Conservation (phyloP, 2,888 invertebrate species). For the Phengaris alcon region DNA sequence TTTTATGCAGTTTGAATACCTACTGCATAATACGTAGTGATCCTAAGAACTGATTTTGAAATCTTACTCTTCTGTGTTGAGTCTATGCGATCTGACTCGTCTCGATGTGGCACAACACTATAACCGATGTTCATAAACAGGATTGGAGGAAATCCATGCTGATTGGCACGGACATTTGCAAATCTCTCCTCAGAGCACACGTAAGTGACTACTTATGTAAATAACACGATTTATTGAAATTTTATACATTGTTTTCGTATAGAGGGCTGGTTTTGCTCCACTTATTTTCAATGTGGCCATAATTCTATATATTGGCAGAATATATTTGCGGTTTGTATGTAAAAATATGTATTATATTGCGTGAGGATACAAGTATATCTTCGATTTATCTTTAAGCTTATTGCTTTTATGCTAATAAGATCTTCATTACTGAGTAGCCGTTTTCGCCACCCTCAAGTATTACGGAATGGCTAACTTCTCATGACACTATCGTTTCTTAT, state of each 20-base stretch:
- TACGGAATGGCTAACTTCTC: not conserved
- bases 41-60: no score
- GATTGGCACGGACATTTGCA: constrained; percentile 27
- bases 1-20: no score
- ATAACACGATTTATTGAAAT: constrained; percentile 29
- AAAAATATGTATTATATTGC: constrained; percentile 24
- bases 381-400: constrained; percentile 7
- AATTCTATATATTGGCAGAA: constrained; percentile 23
- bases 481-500: not conserved
- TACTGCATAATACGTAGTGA: no score
- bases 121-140: constrained; percentile 14
- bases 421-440: constrained; percentile 1
- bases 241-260: constrained; percentile 31
- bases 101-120: not conserved
- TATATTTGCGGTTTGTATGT: constrained; percentile 23
- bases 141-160: constrained; percentile 20
- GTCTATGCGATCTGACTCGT: not conserved
- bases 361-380: constrained; percentile 2
- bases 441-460: constrained; percentile 3
- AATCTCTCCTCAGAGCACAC: constrained; percentile 23
- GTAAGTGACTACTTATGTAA: constrained; percentile 31
- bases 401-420: constrained; percentile 12
- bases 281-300: constrained; percentile 29
- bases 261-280: constrained; percentile 18
- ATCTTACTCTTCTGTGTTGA: not conserved